phyloP scores from a whole-genome alignment of 1,140 invertebrate genomes.

The Elymnias hypermnestra region DNA sequence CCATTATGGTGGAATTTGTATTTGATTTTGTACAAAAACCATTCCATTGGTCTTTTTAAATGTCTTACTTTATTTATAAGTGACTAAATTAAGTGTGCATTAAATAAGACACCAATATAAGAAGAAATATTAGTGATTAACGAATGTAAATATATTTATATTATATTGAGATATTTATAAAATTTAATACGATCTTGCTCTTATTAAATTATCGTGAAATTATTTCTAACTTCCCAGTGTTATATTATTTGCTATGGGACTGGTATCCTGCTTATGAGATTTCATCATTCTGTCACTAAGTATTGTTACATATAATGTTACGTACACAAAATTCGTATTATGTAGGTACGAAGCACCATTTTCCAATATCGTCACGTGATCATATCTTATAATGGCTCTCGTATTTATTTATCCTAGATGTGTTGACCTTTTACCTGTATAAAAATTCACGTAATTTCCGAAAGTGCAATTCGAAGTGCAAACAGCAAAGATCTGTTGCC shows the following conservation, averaged over 20 bases:
- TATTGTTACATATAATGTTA: slow-evolving; percentile 17
- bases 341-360: slow-evolving; percentile 48
- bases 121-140: slow-evolving; percentile 60
- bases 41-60: slow-evolving; percentile 70
- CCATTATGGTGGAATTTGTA: slow-evolving; percentile 49
- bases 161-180: slow-evolving; percentile 73
- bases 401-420: too few species aligned
- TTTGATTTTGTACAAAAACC: slow-evolving; percentile 74
- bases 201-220: slow-evolving; percentile 64
- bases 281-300: slow-evolving; percentile 15
- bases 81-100: slow-evolving; percentile 61
- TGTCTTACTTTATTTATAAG: slow-evolving; percentile 65
- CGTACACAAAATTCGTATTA: slow-evolving; percentile 42
- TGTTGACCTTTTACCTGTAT: too few species aligned
- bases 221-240: slow-evolving; percentile 48
- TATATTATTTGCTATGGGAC: slow-evolving; percentile 55
- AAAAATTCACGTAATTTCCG: too few species aligned
- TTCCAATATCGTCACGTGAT: not conserved
- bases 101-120: slow-evolving; percentile 73
- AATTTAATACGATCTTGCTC: slow-evolving; percentile 72
- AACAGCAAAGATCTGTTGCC: too few species aligned
- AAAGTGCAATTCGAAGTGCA: too few species aligned
- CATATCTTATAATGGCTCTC: too few species aligned
- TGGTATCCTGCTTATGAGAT: slow-evolving; percentile 11
- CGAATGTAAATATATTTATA: slow-evolving; percentile 75